Evolutionary conservation across 1,140 invertebrate genomes (phyloP), one percentile per base, ranked within the genome.

Genomic region (Asobara japonica): DNA sequence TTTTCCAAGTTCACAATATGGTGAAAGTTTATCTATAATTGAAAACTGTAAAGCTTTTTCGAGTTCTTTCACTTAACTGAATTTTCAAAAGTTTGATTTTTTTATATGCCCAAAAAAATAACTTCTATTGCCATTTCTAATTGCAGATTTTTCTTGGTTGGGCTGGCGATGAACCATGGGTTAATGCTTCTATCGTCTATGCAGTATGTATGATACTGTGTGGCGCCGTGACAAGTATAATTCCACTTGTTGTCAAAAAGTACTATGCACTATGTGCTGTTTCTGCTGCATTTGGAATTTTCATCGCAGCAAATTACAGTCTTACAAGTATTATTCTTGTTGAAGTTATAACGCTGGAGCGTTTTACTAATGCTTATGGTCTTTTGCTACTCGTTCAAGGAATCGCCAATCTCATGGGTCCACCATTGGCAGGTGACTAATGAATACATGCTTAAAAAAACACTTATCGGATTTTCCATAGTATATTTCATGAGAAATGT

Each of bases 351-450:
- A 92, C 94, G 4, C 80, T 97, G 27, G 95, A 97, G 76, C 90
- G 93, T 79, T 96, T 98, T 80, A 95, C 96, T 0, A 96, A 95
- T 79, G 95, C 95, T 2, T 97, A 97, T 80, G 96, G 96, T 10
- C 87, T 97, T 69, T 84, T 97, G 33, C 86, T 96, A 65, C 88
- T 97, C 3, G 94, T 97, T 66, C 96, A 97, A 85, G 96, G 96
- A 3, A 85, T 97, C 36, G 95, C 94, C 0, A 95, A 96, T 83
- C 89, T 97, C 1, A 90, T 96, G 76, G 96, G 96, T 30, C 94
- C 96, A 48, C 95, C 96, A 10, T 80, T 97, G 33, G 95, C 93
- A 79, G 96, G 95, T 94, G 86, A 84, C 65, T 13, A n/a, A 3
- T 3, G 25, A 16, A 22, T 16, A 36, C 30, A 33, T 66, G n/a